Conservation (phyloP, 2,888 invertebrate species). For the Campoplex nolae region DNA sequence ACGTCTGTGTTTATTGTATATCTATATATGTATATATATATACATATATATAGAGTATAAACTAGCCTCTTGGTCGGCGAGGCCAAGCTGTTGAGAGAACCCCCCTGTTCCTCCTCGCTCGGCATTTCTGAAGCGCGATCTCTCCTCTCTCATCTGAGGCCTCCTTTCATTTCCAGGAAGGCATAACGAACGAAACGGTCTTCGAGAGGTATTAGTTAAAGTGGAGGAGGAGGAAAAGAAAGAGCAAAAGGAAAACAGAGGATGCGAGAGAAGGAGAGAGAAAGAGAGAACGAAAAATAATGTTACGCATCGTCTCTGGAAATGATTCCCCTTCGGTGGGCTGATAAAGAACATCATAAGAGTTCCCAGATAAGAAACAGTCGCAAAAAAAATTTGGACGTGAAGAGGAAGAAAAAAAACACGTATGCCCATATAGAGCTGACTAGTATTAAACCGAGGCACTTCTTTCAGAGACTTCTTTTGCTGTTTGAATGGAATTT, state of each 20-base stretch:
- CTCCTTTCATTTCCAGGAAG: constrained; percentile 68
- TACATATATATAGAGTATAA: constrained; percentile 9
- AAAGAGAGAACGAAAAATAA: background rate
- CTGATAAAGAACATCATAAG: constrained; percentile 61
- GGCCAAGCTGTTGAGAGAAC: constrained; percentile 52
- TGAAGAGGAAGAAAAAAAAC: background rate
- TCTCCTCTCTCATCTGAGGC: constrained; percentile 59
- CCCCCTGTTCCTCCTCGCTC: constrained; percentile 9
- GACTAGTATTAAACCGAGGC: background rate
- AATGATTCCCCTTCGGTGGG: constrained; percentile 57
- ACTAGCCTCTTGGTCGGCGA: constrained; percentile 50
- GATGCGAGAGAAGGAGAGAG: too few relatives aligned
- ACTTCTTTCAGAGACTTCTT: background rate
- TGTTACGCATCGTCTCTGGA: constrained; percentile 50
- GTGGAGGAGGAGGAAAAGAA: background rate
- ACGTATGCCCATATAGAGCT: background rate
- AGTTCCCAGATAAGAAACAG: constrained; percentile 55
- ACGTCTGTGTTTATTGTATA: constrained; percentile 33
- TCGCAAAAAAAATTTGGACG: constrained; percentile 7
- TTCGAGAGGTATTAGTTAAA: constrained; percentile 60
- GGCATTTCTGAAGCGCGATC: constrained; percentile 56
- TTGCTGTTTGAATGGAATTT: background rate
- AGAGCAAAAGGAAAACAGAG: background rate
- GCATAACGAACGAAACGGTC: constrained; percentile 63
- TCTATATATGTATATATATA: constrained; percentile 13